These are phyloP conservation scores for Butorides virescens DNA, from an alignment of 2,113 vertebrate species.

Conservation along the genomic window DNA sequence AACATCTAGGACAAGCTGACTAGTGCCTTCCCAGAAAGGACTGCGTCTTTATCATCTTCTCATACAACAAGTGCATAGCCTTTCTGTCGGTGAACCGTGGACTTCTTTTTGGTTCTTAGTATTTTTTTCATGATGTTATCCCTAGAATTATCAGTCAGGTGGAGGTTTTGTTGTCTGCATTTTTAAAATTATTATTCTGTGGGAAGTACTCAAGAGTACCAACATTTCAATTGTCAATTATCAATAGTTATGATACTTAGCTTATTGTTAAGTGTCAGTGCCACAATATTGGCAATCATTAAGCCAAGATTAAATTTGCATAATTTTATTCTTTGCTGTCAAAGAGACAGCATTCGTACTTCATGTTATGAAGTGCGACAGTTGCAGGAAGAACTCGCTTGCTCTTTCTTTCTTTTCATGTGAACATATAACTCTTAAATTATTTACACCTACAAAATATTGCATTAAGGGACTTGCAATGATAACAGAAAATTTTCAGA, in stretches of 20 bases:
- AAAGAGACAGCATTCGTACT: background rate
- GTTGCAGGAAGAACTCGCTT: background rate
- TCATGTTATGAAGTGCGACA: background rate
- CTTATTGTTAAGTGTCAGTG: background rate
- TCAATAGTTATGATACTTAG: background rate
- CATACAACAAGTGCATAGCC: background rate
- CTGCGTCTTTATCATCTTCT: background rate
- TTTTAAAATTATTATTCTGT: background rate
- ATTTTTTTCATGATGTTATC: background rate
- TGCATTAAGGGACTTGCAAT: background rate
- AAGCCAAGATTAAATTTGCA: background rate
- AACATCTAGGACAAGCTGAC: background rate
- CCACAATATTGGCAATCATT: background rate
- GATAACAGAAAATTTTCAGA: background rate
- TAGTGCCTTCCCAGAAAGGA: background rate
- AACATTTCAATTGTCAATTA: background rate
- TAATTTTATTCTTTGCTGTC: background rate
- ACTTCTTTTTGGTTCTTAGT: background rate
- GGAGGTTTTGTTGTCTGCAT: background rate
- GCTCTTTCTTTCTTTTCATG: background rate
- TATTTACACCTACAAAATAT: background rate
- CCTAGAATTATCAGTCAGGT: background rate
- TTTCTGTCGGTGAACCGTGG: background rate
- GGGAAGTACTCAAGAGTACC: background rate
- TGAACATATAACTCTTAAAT: background rate